Evolutionary conservation across 1,140 invertebrate genomes (phyloP), one percentile per base, ranked within the genome.

Genomic region (Caenorhabditis latens): DNA sequence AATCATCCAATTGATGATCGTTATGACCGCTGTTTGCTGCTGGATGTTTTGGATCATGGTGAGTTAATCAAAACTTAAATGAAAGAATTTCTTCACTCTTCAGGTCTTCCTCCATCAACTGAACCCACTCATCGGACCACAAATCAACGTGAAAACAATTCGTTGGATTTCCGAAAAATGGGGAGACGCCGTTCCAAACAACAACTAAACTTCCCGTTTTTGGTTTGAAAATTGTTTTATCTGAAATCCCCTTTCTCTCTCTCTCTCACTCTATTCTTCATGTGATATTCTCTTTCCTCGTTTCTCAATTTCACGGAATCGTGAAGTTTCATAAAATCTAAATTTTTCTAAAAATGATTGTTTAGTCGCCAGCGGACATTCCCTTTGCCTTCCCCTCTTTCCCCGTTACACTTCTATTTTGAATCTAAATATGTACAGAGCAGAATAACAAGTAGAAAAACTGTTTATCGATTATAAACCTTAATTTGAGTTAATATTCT

Each of bases 1-100:
- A 40, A 92, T 92, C 86, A 90, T 93, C 50, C 91, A 92, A 87
- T 91, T 91, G 24, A 92, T 92, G 91, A 92, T 92, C 46, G 88
- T 92, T 24, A 86, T 92, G 63, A 92, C 91, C 16, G 92, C 91
- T 46, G 92, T 92, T 48, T 92, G 91, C 88, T 92, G 91, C 86
- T 89, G 90, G 75, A 79, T 90, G 86, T 93, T 93, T 85, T 92
- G 91, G 91, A 87, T 92, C 65, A 84, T 88, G 86, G 86, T 86
- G 19, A 61, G 40, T 84, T 83, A 55, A 55, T 14, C 57, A 21
- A 9, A 21, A 55, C 14, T 4, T n/a, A 4, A 13, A 21, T 61
- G 16, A 13, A 82, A 0, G 48, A 57, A 48, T 82, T 8, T 82
- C 8, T 40, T 55, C 21, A 5, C 24, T 40, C 24, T 86, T 86